These are phyloP conservation scores for Nestor notabilis DNA, from an alignment of 2,113 vertebrate genomes.

Conservation along the genomic window DNA sequence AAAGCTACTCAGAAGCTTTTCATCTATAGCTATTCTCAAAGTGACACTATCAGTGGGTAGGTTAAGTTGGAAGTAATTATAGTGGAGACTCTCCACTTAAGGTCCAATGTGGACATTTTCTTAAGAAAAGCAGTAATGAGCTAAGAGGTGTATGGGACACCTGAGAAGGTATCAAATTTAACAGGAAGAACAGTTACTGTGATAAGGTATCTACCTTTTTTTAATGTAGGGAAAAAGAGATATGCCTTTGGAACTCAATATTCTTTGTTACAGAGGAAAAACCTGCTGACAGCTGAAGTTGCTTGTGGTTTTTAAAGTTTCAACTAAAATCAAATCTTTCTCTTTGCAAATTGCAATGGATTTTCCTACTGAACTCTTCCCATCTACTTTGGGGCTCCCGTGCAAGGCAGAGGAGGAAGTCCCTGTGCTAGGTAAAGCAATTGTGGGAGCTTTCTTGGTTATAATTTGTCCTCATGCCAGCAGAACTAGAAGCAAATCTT, in stretches of 20 bases:
- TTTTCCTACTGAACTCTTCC: background rate
- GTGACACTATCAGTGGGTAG: background rate
- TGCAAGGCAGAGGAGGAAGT: accelerated
- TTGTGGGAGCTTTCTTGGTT: background rate
- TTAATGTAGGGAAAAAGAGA: background rate
- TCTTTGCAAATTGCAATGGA: background rate
- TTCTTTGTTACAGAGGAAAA: background rate
- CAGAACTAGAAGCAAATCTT: background rate
- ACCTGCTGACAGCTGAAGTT: background rate
- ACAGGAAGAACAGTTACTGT: background rate
- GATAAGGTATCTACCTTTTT: background rate
- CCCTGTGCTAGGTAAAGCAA: background rate
- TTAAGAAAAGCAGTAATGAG: background rate
- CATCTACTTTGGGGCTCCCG: background rate
- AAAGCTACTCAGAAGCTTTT: background rate
- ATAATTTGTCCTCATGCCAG: background rate
- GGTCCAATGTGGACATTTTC: background rate
- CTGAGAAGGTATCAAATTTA: background rate
- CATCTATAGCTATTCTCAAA: background rate
- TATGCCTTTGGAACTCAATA: background rate
- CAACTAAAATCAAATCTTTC: background rate
- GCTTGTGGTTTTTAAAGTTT: background rate
- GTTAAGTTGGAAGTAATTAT: background rate
- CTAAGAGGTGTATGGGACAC: background rate
- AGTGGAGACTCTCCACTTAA: background rate